Evolutionary conservation across 2,797 vertebrate species (phyloP).

Genomic region (Bradypodion ventrale): DNA sequence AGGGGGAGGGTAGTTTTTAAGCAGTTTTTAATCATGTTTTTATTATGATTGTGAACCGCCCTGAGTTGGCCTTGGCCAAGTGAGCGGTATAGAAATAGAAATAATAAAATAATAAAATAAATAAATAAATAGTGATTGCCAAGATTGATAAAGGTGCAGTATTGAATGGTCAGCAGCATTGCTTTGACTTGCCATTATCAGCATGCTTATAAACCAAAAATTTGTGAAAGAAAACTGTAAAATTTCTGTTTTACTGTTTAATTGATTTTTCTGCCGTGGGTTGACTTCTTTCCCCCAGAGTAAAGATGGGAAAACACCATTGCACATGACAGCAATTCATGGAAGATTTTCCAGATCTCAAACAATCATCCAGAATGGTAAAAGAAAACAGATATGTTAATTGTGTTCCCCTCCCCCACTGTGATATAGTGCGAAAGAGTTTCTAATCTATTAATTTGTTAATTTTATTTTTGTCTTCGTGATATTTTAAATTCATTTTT

Average conservation of each 20-base stretch:
- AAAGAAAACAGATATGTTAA: conserved; percentile 60
- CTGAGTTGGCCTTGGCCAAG: too few species aligned
- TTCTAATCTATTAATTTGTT: background rate
- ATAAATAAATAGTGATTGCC: too few species aligned
- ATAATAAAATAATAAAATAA: too few species aligned
- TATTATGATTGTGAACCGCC: too few species aligned
- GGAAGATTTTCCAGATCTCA: conserved; percentile 98
- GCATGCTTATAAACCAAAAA: background rate
- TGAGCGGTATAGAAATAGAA: too few species aligned
- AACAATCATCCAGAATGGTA: conserved; percentile 97
- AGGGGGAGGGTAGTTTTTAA: too few species aligned
- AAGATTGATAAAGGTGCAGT: background rate
- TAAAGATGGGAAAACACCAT: conserved; percentile 97
- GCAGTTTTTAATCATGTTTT: too few species aligned
- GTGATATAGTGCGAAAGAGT: background rate
- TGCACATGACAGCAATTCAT: conserved; percentile 99
- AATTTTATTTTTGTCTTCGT: background rate
- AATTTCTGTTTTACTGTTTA: background rate
- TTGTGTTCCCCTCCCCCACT: background rate
- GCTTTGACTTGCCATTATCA: conserved; percentile 19
- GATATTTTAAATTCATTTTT: background rate
- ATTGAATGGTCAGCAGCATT: conserved; percentile 12
- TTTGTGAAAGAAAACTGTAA: background rate
- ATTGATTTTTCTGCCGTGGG: background rate
- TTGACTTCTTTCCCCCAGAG: conserved; percentile 79